These are phyloP conservation scores for Baryphthengus martii DNA, from an alignment of 2,113 vertebrate species.

Conservation along the genomic window DNA sequence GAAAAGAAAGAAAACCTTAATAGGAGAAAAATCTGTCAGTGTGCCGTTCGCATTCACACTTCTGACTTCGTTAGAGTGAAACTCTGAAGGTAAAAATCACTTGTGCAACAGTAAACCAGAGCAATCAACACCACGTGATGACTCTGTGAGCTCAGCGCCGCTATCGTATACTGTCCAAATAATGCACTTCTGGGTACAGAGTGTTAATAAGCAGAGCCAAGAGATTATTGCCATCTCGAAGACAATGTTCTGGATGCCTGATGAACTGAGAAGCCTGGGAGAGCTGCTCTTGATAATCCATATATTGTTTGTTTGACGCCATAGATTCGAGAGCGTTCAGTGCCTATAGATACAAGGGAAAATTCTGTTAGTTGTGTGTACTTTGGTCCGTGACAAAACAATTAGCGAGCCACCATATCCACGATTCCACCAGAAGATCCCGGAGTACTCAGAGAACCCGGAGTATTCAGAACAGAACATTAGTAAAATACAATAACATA, in stretches of 20 bases:
- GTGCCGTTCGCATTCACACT: not conserved
- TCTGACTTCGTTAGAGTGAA: not conserved
- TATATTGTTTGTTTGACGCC: conserved; percentile 86
- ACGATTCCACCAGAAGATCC: not conserved
- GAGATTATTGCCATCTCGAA: conserved; percentile 85
- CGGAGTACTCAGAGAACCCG: not conserved
- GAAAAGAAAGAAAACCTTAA: not conserved
- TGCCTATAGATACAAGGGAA: conserved; percentile 67
- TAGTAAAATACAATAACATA: not conserved
- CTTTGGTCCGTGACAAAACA: not conserved
- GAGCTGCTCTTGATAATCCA: conserved; percentile 85
- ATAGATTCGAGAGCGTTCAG: conserved; percentile 83
- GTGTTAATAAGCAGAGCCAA: conserved; percentile 87
- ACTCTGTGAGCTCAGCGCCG: not conserved
- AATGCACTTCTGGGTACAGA: conserved; percentile 90
- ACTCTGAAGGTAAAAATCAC: not conserved
- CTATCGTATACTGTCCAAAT: conserved; percentile 89
- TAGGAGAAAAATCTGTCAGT: not conserved
- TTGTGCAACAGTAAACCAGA: conserved; percentile 66
- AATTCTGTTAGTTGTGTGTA: not conserved
- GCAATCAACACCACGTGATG: not conserved
- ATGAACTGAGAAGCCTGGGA: conserved; percentile 86
- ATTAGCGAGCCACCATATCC: not conserved
- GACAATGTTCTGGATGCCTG: conserved; percentile 86
- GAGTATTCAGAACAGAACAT: not conserved